A percentile compares a stretch with the other conserved stretches of the same genome.
These are phyloP conservation scores for Prunella fulvescens DNA, from an alignment of 2,113 vertebrate species.

Conservation along the genomic window DNA sequence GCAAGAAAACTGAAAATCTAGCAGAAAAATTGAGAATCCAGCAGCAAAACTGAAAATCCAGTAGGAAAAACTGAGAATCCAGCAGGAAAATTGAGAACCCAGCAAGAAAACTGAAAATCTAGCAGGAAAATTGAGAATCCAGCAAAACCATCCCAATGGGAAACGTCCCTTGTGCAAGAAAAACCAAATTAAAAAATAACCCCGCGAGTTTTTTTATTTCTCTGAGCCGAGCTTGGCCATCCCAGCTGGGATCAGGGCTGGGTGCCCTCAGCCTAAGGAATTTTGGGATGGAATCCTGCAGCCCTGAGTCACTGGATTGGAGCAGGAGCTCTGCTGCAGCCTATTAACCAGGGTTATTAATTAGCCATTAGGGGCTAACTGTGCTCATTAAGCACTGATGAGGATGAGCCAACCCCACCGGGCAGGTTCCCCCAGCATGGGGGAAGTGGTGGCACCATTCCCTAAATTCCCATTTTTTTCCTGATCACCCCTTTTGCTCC, in stretches of 20 bases:
- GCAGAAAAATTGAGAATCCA: no score
- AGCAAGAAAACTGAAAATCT: no score
- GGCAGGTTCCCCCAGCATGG: constrained; percentile 1
- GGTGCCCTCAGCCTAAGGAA: not conserved
- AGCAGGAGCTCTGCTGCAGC: not conserved
- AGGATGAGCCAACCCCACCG: not conserved
- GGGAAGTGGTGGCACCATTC: not conserved
- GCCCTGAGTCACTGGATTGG: not conserved
- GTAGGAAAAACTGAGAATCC: no score
- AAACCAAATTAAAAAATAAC: not conserved
- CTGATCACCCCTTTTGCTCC: not conserved
- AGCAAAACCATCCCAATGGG: not conserved
- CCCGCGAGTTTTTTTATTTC: no score
- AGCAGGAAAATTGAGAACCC: no score
- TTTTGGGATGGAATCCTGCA: not conserved
- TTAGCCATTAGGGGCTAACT: not conserved
- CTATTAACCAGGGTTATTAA: not conserved
- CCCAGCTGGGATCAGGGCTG: not conserved
- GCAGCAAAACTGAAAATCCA: no score
- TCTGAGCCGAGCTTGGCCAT: not conserved
- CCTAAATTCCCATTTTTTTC: not conserved
- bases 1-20: no score
- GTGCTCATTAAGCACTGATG: not conserved
- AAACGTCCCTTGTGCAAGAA: not conserved
- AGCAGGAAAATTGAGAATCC: no score